Conservation (phyloP, 2,113 vertebrate species). For the Lontra canadensis region DNA sequence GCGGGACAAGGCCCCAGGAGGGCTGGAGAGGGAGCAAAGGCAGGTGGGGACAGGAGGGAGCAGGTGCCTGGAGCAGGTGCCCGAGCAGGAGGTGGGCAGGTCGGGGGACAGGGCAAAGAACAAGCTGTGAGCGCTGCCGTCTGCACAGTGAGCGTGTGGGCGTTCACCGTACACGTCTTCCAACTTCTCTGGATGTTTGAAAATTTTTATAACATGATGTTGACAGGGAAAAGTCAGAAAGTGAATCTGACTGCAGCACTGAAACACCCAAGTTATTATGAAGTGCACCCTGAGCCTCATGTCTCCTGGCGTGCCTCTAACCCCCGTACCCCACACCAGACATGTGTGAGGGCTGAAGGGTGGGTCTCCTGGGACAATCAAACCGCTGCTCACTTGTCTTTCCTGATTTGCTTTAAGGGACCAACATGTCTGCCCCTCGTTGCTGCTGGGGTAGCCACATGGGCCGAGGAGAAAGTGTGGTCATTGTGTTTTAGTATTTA, state of each 20-base stretch:
- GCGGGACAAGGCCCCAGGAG: rapidly evolving
- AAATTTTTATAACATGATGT: neutral
- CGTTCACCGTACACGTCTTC: rapidly evolving
- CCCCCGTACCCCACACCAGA: neutral
- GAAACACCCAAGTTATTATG: neutral
- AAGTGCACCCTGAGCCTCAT: neutral
- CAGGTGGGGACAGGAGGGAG: too few species aligned
- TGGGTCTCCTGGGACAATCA: neutral
- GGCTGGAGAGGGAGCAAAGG: neutral
- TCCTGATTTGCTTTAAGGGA: neutral
- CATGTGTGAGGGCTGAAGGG: rapidly evolving
- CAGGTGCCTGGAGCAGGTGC: too few species aligned
- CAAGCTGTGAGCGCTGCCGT: rapidly evolving
- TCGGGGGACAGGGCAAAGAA: neutral
- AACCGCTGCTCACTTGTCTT: neutral
- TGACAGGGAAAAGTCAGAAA: neutral
- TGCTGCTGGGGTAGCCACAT: rapidly evolving
- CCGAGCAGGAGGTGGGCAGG: rapidly evolving
- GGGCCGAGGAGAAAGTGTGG: neutral
- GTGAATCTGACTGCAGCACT: neutral
- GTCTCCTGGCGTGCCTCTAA: too few species aligned
- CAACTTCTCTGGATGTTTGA: neutral
- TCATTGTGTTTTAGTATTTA: neutral
- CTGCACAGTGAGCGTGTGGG: rapidly evolving
- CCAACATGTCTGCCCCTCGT: neutral